Conservation (phyloP, 2,113 vertebrate species). For the Pungitius pungitius region DNA sequence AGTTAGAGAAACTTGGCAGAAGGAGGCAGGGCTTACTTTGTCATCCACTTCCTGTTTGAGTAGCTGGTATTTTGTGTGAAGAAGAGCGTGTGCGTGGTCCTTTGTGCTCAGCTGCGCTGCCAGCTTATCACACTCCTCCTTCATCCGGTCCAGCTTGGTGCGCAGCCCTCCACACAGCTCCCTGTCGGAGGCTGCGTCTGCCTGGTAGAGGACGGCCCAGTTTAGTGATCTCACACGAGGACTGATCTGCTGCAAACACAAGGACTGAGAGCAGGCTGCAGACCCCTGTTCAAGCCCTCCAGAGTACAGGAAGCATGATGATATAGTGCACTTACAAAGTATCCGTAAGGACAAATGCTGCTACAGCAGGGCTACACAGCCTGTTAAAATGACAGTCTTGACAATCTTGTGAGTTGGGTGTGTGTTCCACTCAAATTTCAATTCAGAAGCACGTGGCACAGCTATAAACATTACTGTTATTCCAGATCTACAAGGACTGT, state of each 20-base stretch:
- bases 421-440: no score
- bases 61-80: conserved; percentile 84
- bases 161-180: conserved; percentile 81
- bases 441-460: no score
- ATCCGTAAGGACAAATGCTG: no score
- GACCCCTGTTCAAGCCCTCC: neutral
- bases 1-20: neutral
- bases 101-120: conserved; percentile 82
- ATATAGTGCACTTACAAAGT: neutral
- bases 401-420: no score
- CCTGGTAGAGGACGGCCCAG: conserved; percentile 70
- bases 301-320: neutral
- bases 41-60: conserved; percentile 88
- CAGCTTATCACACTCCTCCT: conserved; percentile 89
- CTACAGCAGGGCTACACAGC: no score
- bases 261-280: neutral
- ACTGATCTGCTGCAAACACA: neutral
- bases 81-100: conserved; percentile 81
- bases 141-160: conserved; percentile 89
- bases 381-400: no score
- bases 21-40: conserved; percentile 80
- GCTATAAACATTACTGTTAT: no score
- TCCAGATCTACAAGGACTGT: no score
- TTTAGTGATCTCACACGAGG: conserved; percentile 15
- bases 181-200: conserved; percentile 84